These are phyloP conservation scores for Hippasteria phrygiana DNA, from an alignment of 53 echinoderm and acorn worm species.

Conservation along the genomic window DNA sequence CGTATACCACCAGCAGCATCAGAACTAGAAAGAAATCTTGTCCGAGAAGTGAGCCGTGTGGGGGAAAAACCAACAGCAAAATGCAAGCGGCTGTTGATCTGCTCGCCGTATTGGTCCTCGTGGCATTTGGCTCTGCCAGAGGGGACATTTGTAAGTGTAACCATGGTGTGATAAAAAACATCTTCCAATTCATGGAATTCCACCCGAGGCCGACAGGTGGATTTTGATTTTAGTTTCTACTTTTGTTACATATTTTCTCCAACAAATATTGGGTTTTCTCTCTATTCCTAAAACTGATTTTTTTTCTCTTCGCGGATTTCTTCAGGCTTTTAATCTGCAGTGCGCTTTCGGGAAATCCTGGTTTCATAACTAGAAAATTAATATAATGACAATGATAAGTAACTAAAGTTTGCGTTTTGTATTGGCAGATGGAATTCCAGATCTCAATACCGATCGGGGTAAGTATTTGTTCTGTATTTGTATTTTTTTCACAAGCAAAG, in stretches of 20 bases:
- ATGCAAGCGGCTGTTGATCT: background rate
- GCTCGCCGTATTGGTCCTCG: background rate
- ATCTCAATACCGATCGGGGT: conserved; percentile 31
- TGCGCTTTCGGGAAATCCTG: background rate
- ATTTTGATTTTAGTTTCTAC: background rate
- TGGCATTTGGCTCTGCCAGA: background rate
- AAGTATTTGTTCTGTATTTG: background rate
- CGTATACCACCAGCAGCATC: background rate
- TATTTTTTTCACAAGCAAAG: background rate
- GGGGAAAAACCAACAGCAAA: background rate
- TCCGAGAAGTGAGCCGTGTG: conserved; percentile 7
- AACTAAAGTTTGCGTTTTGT: background rate
- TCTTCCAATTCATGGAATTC: background rate
- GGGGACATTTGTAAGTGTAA: conserved; percentile 25
- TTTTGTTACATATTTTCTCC: background rate
- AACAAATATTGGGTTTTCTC: too few relatives aligned
- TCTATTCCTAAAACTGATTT: too few relatives aligned
- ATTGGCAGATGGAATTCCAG: conserved; percentile 42
- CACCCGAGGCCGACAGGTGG: background rate
- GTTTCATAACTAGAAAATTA: background rate
- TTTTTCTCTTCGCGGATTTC: too few relatives aligned
- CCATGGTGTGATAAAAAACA: background rate
- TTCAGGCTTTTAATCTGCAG: too few relatives aligned
- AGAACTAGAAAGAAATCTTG: background rate
- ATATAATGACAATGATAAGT: background rate